Conservation (phyloP, 1,140 invertebrate genomes). For the Thaumatotibia leucotreta region DNA sequence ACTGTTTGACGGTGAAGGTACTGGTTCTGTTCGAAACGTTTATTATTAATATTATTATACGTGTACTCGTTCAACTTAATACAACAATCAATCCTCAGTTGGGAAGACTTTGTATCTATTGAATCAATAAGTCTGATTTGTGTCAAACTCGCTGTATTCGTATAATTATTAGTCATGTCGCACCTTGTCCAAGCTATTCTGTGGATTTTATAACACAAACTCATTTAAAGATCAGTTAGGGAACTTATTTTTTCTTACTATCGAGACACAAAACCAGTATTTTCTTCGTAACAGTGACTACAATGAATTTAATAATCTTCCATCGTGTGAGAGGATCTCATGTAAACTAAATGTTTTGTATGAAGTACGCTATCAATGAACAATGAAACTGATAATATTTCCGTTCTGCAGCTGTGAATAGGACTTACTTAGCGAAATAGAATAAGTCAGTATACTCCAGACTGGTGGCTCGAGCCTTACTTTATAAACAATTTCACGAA, state of each 20-base stretch:
- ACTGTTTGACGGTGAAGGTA: conserved; percentile 7
- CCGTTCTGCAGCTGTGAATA: conserved; percentile 67
- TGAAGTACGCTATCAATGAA: conserved; percentile 49
- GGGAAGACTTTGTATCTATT: too few relatives aligned
- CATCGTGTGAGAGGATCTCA: conserved; percentile 59
- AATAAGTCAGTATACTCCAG: conserved; percentile 25
- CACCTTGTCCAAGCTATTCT: too few relatives aligned
- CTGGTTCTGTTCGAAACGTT: too few relatives aligned
- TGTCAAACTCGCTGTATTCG: too few relatives aligned
- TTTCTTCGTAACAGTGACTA: conserved; percentile 25
- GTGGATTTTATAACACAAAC: too few relatives aligned
- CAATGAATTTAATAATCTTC: conserved; percentile 37
- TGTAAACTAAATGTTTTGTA: conserved; percentile 41
- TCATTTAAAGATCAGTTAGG: too few relatives aligned
- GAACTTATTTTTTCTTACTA: not conserved
- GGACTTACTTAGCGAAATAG: conserved; percentile 49
- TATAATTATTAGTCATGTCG: too few relatives aligned
- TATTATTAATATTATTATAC: too few relatives aligned
- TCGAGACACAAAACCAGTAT: conserved; percentile 22
- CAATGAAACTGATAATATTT: conserved; percentile 47
- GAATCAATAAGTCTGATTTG: too few relatives aligned
- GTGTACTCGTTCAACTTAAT: too few relatives aligned
- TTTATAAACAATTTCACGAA: too few relatives aligned
- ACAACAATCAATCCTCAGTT: too few relatives aligned
- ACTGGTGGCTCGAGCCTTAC: not conserved